Conservation (phyloP, 2,888 invertebrate genomes). For the Rhagophthalmus giganteus region DNA sequence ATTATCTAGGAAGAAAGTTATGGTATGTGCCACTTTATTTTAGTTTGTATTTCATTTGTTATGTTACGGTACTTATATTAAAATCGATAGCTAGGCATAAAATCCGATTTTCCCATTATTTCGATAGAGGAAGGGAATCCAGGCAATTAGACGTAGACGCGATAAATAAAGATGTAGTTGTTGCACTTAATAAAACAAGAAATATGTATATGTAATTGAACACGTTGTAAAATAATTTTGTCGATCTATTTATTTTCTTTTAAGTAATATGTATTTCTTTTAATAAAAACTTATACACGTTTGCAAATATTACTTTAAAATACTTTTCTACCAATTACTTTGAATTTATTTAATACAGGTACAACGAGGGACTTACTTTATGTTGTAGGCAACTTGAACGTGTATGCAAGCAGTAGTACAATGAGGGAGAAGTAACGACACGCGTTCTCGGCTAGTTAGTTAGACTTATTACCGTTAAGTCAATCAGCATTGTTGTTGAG, state of each 20-base stretch:
- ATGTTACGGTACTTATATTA: slow-evolving; percentile 70
- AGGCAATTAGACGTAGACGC: slow-evolving; percentile 18
- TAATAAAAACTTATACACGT: too few relatives aligned
- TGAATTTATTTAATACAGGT: too few relatives aligned
- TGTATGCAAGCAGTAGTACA: too few relatives aligned
- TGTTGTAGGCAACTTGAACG: too few relatives aligned
- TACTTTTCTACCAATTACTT: too few relatives aligned
- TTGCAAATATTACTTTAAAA: too few relatives aligned
- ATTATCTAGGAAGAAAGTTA: slow-evolving; percentile 72
- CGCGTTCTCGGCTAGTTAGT: too few relatives aligned
- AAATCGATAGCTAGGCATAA: slow-evolving; percentile 75
- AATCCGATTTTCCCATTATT: slow-evolving; percentile 65
- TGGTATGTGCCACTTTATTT: slow-evolving; percentile 78
- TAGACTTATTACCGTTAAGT: too few relatives aligned
- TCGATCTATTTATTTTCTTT: neutral
- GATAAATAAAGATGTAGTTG: slow-evolving; percentile 17
- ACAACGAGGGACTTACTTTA: too few relatives aligned
- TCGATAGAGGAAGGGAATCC: slow-evolving; percentile 32
- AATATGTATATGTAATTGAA: slow-evolving; percentile 34
- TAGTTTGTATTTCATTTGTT: slow-evolving; percentile 71
- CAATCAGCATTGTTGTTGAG: too few relatives aligned
- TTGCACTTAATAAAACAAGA: slow-evolving; percentile 25
- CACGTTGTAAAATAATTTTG: neutral
- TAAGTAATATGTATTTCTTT: too few relatives aligned
- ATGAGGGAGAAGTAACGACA: too few relatives aligned